phyloP scores from a whole-genome alignment of 2,797 vertebrate genomes.

The Esox lucius region DNA sequence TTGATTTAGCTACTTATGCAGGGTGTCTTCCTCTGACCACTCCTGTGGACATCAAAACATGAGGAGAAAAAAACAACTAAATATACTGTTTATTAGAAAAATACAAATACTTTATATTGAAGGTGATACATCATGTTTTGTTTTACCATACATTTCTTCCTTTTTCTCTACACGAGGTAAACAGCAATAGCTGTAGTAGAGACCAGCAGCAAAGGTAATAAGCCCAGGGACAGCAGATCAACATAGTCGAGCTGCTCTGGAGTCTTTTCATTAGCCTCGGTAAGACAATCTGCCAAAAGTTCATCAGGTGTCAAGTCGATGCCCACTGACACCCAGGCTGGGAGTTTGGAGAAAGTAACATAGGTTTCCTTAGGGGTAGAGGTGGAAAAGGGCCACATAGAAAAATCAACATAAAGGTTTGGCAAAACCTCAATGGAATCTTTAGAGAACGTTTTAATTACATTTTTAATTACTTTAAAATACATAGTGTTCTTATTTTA shows the following conservation, averaged over 20 bases:
- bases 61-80: not conserved
- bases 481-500: not conserved
- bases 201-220: not conserved
- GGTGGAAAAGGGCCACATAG: conserved; percentile 48
- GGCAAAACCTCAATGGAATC: not conserved
- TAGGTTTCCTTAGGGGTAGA: conserved; percentile 14
- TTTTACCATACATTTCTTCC: not conserved
- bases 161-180: not conserved
- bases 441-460: no score
- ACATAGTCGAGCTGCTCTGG: not conserved
- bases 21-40: no score
- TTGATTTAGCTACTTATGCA: conserved; percentile 1
- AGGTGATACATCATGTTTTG: not conserved
- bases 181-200: not conserved
- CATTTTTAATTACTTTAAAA: not conserved
- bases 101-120: not conserved
- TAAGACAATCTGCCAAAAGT: not conserved
- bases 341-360: conserved; percentile 13
- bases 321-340: conserved; percentile 16
- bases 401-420: conserved; percentile 11
- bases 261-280: not conserved
- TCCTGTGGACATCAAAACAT: not conserved
- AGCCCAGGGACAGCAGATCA: conserved; percentile 3
- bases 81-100: not conserved
- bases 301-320: conserved; percentile 21